A percentile compares a stretch with the other conserved stretches of the same genome.
Evolutionary conservation across 2,888 invertebrate species (phyloP).

Genomic region (Oxyteleia sp.): DNA sequence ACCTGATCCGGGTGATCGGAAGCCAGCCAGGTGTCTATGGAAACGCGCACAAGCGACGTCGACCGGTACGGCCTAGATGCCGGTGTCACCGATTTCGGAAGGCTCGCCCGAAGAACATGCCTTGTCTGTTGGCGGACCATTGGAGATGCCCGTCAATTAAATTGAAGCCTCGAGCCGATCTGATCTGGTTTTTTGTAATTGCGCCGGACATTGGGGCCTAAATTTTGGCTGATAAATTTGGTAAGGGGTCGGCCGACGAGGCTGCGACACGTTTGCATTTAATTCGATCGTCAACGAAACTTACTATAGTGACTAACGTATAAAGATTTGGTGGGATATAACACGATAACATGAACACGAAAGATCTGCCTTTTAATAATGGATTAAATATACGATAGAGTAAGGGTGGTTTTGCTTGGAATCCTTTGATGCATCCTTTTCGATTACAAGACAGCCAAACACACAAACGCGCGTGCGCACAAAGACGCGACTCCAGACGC

Average conservation of each 20-base stretch:
- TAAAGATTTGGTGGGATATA: conserved; percentile 74
- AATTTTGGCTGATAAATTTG: background rate
- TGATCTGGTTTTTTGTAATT: too few species aligned
- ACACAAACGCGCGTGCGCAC: too few species aligned
- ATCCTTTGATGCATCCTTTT: conserved; percentile 58
- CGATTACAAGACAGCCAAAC: conserved; percentile 60
- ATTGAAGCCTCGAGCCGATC: too few species aligned
- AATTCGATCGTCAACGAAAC: conserved; percentile 68
- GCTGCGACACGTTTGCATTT: conserved; percentile 33
- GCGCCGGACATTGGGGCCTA: conserved; percentile 1
- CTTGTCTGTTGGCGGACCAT: too few species aligned
- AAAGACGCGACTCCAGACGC: too few species aligned
- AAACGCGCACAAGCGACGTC: conserved; percentile 69
- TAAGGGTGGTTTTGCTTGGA: conserved; percentile 53
- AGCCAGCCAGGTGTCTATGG: conserved; percentile 80
- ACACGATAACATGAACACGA: conserved; percentile 69
- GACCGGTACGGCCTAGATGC: conserved; percentile 2
- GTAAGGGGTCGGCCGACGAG: conserved; percentile 5
- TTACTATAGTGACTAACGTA: conserved; percentile 69
- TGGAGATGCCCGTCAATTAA: too few species aligned
- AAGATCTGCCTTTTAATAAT: conserved; percentile 64
- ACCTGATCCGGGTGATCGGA: conserved; percentile 74
- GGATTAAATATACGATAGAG: conserved; percentile 62
- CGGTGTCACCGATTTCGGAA: too few species aligned
- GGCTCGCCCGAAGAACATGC: too few species aligned